A percentile compares a stretch with the other conserved stretches of the same genome.
Evolutionary conservation across 1,140 invertebrate species (phyloP).

Genomic region (Augochlora pura): DNA sequence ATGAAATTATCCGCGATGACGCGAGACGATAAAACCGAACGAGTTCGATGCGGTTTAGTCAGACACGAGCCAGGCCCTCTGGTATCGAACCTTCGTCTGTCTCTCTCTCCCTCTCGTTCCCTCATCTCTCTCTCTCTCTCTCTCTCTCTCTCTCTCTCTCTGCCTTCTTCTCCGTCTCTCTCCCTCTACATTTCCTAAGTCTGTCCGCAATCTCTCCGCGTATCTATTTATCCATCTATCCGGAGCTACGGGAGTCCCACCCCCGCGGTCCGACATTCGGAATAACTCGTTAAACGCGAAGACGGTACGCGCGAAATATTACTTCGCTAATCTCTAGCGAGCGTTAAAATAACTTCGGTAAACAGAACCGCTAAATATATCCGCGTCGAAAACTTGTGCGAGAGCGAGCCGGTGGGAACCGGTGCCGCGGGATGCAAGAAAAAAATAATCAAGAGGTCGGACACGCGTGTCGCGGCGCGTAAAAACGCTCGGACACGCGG

Average conservation of each 20-base stretch:
- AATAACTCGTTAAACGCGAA: conserved; percentile 6
- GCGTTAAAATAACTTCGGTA: conserved; percentile 63
- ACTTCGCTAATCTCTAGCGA: conserved; percentile 32
- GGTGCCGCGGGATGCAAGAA: not conserved
- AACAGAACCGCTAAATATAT: conserved; percentile 66
- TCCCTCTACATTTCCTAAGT: no score
- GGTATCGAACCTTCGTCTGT: not conserved
- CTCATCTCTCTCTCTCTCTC: no score
- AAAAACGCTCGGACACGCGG: no score
- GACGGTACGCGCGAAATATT: conserved; percentile 30
- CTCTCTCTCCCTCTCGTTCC: not conserved
- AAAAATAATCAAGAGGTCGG: conserved; percentile 14
- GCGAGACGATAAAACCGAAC: not conserved
- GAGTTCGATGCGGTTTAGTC: no score
- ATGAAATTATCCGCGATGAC: not conserved
- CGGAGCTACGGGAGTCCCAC: not conserved
- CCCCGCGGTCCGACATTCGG: not conserved
- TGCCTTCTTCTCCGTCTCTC: not conserved
- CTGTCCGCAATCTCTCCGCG: not conserved
- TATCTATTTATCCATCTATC: conserved; percentile 11
- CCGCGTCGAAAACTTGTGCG: conserved; percentile 43
- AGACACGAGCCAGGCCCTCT: not conserved
- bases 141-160: not conserved
- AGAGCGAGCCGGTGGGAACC: conserved; percentile 48
- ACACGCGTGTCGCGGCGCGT: not conserved